Base-by-base conservation (phyloP, 2,797 vertebrate genomes). In the Rhodeus uyekii region DNA sequence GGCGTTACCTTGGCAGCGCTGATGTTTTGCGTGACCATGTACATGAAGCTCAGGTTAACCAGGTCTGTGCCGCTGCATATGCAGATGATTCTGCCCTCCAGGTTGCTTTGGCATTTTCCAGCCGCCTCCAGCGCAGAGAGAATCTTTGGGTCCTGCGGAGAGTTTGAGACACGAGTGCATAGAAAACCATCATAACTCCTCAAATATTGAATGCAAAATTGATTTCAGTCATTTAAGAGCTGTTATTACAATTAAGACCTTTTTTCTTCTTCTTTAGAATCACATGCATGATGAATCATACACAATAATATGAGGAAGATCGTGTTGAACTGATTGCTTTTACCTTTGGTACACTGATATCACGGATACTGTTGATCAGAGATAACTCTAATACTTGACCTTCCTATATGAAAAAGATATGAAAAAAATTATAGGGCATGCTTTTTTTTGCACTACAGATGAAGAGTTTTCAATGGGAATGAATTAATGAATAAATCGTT, bases 11-110 rank as follows among this genome's bases (percentile, higher is more conserved):
- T 95, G 78, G 98, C 96, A 78, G 94, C 89, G 88, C 96, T 96
- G 8, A 94, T 90, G 86, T 85, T 97, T 90, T 98, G 98, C 0
- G 97, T 96, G 87, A 99, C 96, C 94, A 99, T 94, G 93, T 96
- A 98, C 81, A 96, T 98, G 91, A 97, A 99, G 93, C 93, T 98
- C 88, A 99, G 96, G 94, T 99, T 99, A 89, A 99, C 97, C 90
- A 99, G 94, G 90, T 99, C 98, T 0, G 96, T 96, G 42, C 97
- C 97, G 29, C 97, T 98, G 94, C 98, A 99, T 87, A 99, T 95
- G 84, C 97, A 99, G 82, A 99, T 95, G 86, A 97, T 96, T 79
- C 95, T 95, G 50, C 96, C 97, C 86, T 99, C 97, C 88, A 99
- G 76, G 78, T 98, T 97, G 5, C 93, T 93, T 90, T 99, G 97